A percentile compares a stretch with the other conserved stretches of the same genome.
Evolutionary conservation across 2,113 vertebrate genomes (phyloP).

Genomic region (Paradoxurus hermaphroditus): DNA sequence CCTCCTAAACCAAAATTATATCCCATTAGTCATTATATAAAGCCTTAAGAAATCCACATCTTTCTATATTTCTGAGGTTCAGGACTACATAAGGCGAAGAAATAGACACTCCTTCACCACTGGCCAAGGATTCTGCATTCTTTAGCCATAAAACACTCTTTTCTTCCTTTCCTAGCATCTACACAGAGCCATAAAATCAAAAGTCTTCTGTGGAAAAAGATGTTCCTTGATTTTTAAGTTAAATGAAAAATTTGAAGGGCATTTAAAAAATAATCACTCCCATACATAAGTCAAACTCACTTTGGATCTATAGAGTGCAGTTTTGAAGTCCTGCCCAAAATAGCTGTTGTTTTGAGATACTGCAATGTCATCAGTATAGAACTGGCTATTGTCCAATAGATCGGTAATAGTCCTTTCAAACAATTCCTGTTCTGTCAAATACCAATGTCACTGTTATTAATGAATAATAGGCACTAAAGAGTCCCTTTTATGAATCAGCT

Average conservation of each 20-base stretch:
- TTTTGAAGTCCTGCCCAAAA: slow-evolving; percentile 47
- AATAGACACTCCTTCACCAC: neutral
- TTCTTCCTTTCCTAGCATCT: neutral
- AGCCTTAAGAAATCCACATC: neutral
- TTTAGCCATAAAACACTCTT: neutral
- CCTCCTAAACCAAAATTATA: slow-evolving; percentile 35
- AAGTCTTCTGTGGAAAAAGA: neutral
- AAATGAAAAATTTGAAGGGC: slow-evolving; percentile 29
- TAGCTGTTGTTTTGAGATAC: slow-evolving; percentile 45
- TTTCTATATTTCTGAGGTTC: slow-evolving; percentile 20
- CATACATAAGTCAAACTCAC: neutral
- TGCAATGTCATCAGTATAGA: neutral
- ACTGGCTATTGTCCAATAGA: neutral
- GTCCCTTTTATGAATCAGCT: neutral
- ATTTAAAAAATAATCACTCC: slow-evolving; percentile 13
- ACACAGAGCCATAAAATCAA: neutral
- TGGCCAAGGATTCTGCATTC: neutral
- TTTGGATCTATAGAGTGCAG: neutral
- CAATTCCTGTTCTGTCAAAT: neutral
- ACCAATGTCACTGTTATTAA: neutral
- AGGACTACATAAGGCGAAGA: neutral
- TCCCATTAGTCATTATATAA: neutral
- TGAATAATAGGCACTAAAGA: neutral
- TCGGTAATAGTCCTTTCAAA: slow-evolving; percentile 6
- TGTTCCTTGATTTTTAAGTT: neutral